Conservation (phyloP, 2,888 invertebrate genomes). For the Eupeodes latifasciatus region DNA sequence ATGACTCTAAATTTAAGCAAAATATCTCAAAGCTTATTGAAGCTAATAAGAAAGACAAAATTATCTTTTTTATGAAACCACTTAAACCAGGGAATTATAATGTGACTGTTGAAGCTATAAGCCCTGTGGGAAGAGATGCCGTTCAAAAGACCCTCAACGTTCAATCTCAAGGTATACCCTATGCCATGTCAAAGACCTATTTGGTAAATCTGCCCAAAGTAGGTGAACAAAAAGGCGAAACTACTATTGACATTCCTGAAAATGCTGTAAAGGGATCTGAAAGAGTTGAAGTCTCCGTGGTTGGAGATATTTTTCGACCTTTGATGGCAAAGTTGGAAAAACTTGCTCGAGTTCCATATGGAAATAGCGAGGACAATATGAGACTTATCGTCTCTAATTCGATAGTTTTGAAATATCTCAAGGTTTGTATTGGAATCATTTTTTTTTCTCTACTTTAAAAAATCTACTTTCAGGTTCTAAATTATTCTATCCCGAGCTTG, state of each 20-base stretch:
- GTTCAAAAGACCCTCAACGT: slow-evolving; percentile 87
- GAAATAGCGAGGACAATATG: slow-evolving; percentile 90
- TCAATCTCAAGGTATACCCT: slow-evolving; percentile 89
- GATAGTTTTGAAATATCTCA: slow-evolving; percentile 87
- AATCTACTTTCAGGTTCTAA: slow-evolving; percentile 81
- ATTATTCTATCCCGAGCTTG: slow-evolving; percentile 88
- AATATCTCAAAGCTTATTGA: slow-evolving; percentile 24
- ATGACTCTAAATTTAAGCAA: not conserved
- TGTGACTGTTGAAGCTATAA: slow-evolving; percentile 88
- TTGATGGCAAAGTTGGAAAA: slow-evolving; percentile 86
- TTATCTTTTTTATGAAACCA: slow-evolving; percentile 90
- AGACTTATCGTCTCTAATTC: slow-evolving; percentile 88
- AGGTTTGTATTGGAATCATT: slow-evolving; percentile 77
- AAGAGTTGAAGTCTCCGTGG: slow-evolving; percentile 85
- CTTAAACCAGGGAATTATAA: slow-evolving; percentile 88
- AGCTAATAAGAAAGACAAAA: slow-evolving; percentile 45
- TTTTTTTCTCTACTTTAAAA: slow-evolving; percentile 85
- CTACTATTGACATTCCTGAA: slow-evolving; percentile 84
- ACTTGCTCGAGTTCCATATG: slow-evolving; percentile 87
- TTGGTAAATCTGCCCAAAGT: slow-evolving; percentile 88
- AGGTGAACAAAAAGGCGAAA: slow-evolving; percentile 83
- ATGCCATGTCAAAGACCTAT: slow-evolving; percentile 87
- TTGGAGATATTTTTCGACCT: slow-evolving; percentile 86
- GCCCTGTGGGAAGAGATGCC: slow-evolving; percentile 84
- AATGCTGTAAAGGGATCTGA: slow-evolving; percentile 86